A percentile compares a stretch with the other conserved stretches of the same genome.
Conservation (phyloP, 2,888 invertebrate genomes). For the Eilema caniola region DNA sequence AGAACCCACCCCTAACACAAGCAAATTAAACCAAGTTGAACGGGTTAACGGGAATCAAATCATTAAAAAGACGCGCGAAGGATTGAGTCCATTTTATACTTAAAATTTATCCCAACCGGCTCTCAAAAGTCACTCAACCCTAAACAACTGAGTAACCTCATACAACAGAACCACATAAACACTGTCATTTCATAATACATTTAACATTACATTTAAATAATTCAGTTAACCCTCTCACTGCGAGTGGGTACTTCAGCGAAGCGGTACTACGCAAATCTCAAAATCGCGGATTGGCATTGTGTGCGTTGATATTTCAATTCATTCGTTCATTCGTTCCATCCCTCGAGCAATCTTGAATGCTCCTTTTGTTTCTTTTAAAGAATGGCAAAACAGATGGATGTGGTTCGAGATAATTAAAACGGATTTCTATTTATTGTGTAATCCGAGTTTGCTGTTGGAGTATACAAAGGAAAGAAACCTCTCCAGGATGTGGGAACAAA, state of each 20-base stretch:
- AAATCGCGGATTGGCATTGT: conserved; percentile 63
- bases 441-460: neutral
- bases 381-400: conserved; percentile 57
- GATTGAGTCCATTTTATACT: too few relatives aligned
- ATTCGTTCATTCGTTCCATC: conserved; percentile 45
- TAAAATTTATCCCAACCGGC: neutral
- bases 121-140: conserved; percentile 8
- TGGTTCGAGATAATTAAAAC: conserved; percentile 37
- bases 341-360: conserved; percentile 64
- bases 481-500: neutral
- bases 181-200: conserved; percentile 44
- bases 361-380: conserved; percentile 69
- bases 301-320: conserved; percentile 75
- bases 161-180: conserved; percentile 28
- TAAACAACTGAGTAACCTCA: neutral
- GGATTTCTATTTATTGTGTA: conserved; percentile 4
- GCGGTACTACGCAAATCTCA: conserved; percentile 59
- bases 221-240: conserved; percentile 57
- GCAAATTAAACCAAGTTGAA: too few relatives aligned
- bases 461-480: neutral
- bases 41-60: too few relatives aligned
- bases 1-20: too few relatives aligned
- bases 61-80: neutral
- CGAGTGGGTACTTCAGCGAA: conserved; percentile 49
- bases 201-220: conserved; percentile 59